phyloP scores from a whole-genome alignment of 2,113 vertebrate species.

The Psephotus haematonotus region DNA sequence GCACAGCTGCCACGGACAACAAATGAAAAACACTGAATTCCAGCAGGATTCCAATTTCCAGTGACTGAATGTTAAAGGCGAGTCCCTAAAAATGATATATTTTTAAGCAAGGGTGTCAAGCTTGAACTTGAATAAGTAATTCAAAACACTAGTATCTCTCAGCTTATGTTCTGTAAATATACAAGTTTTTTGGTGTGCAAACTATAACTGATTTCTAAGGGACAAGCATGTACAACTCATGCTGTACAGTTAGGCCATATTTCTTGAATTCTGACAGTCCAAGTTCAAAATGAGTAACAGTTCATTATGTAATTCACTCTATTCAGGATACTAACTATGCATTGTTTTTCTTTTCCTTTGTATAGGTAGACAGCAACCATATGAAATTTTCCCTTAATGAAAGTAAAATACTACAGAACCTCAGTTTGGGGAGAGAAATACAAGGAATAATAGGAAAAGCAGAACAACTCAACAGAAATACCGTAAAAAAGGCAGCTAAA shows the following conservation, averaged over 20 bases:
- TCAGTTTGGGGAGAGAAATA: background rate
- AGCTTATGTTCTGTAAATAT: background rate
- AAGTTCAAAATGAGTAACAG: background rate
- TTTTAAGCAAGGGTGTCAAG: background rate
- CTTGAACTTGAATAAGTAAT: background rate
- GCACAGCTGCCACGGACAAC: conserved; percentile 15
- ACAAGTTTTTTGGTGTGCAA: background rate
- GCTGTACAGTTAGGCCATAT: background rate
- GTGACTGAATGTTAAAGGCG: background rate
- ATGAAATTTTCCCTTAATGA: background rate
- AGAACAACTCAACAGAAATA: background rate
- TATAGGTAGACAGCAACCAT: background rate
- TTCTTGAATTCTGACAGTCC: background rate
- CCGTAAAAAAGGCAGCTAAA: background rate
- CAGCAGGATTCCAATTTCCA: conserved; percentile 7
- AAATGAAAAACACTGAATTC: background rate
- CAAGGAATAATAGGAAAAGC: background rate
- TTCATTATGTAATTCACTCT: background rate
- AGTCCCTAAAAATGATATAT: background rate
- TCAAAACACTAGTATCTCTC: background rate
- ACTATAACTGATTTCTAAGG: background rate
- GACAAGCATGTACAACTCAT: background rate
- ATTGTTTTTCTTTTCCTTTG: background rate
- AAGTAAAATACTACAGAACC: background rate
- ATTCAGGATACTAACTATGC: background rate